These are phyloP conservation scores for Heteromurus nitidus DNA, from an alignment of 2,888 invertebrate species.

Conservation along the genomic window DNA sequence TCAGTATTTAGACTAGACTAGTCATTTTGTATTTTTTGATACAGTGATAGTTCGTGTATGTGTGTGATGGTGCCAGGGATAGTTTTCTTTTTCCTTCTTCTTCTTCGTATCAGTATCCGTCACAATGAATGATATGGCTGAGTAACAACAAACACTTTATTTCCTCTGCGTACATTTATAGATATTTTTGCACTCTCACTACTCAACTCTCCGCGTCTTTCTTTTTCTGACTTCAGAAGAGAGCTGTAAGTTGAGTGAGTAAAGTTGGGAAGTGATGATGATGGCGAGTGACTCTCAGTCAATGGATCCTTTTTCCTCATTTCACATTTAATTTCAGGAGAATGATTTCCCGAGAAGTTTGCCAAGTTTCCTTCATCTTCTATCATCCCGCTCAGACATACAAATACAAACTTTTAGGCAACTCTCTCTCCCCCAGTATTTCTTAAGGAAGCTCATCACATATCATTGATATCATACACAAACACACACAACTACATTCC, in stretches of 20 bases:
- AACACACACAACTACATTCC: no score
- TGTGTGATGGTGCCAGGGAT: not conserved
- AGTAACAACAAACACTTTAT: slow-evolving; percentile 12
- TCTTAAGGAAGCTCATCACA: no score
- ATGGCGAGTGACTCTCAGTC: no score
- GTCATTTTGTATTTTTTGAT: not conserved
- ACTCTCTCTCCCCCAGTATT: no score
- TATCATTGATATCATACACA: no score
- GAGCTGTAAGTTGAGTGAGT: slow-evolving; percentile 10
- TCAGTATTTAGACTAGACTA: not conserved
- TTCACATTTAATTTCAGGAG: slow-evolving; percentile 58
- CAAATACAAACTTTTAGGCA: not conserved
- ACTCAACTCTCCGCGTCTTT: no score
- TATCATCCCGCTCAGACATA: not conserved
- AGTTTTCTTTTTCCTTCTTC: slow-evolving; percentile 4
- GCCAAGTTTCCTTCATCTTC: slow-evolving; percentile 43
- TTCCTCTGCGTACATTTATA: no score
- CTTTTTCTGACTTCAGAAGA: no score
- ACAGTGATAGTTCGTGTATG: slow-evolving; percentile 9
- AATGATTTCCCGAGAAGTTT: slow-evolving; percentile 50
- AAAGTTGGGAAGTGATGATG: no score
- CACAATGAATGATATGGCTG: slow-evolving; percentile 15
- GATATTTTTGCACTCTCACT: no score
- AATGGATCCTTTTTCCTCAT: slow-evolving; percentile 51
- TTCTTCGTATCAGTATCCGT: not conserved